Conservation (phyloP, 2,888 invertebrate genomes). For the Spodoptera exigua region DNA sequence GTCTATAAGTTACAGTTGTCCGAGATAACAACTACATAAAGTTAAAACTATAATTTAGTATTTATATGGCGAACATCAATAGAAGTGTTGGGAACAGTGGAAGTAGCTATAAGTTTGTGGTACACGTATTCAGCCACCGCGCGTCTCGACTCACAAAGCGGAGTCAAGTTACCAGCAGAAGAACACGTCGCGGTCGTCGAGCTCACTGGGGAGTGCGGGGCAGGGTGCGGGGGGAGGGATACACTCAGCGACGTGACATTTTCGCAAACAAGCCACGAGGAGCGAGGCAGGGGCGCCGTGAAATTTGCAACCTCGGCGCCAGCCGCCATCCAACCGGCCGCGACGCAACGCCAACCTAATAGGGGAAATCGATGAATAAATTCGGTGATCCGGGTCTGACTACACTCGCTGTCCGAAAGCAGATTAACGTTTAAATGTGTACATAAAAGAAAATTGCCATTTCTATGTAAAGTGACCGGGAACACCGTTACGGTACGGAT, state of each 20-base stretch:
- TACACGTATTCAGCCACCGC: slow-evolving; percentile 63
- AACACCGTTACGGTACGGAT: slow-evolving; percentile 14
- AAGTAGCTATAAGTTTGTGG: slow-evolving; percentile 63
- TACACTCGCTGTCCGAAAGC: slow-evolving; percentile 55
- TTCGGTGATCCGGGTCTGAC: slow-evolving; percentile 63
- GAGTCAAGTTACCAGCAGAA: slow-evolving; percentile 74
- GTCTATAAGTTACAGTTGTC: slow-evolving; percentile 37
- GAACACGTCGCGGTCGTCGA: slow-evolving; percentile 69
- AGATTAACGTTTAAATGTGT: slow-evolving; percentile 62
- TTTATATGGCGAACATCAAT: slow-evolving; percentile 63
- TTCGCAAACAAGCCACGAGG: slow-evolving; percentile 80
- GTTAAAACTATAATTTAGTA: slow-evolving; percentile 51
- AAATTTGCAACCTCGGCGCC: slow-evolving; percentile 77
- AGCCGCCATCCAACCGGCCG: slow-evolving; percentile 62
- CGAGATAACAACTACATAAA: slow-evolving; percentile 44
- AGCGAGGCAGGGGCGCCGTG: slow-evolving; percentile 68
- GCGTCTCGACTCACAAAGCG: slow-evolving; percentile 63
- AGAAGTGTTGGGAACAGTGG: slow-evolving; percentile 39
- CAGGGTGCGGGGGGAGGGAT: slow-evolving; percentile 55
- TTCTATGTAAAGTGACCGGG: slow-evolving; percentile 28
- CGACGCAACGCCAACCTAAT: slow-evolving; percentile 67
- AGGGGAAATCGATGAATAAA: slow-evolving; percentile 77
- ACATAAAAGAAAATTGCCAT: slow-evolving; percentile 30
- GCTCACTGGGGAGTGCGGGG: slow-evolving; percentile 52
- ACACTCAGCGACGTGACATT: slow-evolving; percentile 79